Conservation (phyloP, 2,888 invertebrate genomes). For the Drosophila prolongata region DNA sequence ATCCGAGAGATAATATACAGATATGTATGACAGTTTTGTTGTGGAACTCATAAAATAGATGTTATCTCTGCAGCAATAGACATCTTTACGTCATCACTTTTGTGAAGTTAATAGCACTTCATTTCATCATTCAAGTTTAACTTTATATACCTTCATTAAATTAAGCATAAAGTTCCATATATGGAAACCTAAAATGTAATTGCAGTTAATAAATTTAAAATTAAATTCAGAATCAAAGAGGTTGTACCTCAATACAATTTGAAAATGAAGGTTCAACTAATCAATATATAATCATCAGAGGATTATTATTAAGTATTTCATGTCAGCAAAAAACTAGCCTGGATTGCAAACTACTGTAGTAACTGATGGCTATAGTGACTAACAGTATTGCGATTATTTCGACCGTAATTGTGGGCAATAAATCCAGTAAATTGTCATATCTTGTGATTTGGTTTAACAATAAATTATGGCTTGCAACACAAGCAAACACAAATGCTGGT, state of each 20-base stretch:
- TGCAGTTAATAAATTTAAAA: too few species aligned
- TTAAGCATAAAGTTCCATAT: too few species aligned
- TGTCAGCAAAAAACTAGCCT: not conserved
- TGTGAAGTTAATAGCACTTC: too few species aligned
- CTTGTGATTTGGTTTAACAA: slow-evolving; percentile 18
- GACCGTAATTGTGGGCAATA: slow-evolving; percentile 12
- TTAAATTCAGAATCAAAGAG: too few species aligned
- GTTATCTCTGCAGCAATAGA: not conserved
- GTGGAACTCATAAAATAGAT: not conserved
- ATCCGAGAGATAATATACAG: not conserved
- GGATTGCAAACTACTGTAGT: slow-evolving; percentile 9
- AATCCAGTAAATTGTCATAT: slow-evolving; percentile 17
- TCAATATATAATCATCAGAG: not conserved
- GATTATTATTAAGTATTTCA: not conserved
- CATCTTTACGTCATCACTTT: not conserved
- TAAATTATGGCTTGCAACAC: slow-evolving; percentile 36
- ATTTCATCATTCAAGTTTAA: too few species aligned
- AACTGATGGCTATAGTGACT: not conserved
- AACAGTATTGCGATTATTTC: not conserved
- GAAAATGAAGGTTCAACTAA: not conserved
- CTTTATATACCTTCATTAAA: too few species aligned
- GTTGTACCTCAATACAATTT: too few species aligned
- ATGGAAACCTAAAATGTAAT: too few species aligned
- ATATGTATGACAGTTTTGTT: not conserved
- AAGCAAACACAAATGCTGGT: not conserved